Percentiles rank a stretch among this genome's conserved stretches.
Evolutionary conservation across 2,113 vertebrate species (phyloP).

Genomic region (Gobius niger): DNA sequence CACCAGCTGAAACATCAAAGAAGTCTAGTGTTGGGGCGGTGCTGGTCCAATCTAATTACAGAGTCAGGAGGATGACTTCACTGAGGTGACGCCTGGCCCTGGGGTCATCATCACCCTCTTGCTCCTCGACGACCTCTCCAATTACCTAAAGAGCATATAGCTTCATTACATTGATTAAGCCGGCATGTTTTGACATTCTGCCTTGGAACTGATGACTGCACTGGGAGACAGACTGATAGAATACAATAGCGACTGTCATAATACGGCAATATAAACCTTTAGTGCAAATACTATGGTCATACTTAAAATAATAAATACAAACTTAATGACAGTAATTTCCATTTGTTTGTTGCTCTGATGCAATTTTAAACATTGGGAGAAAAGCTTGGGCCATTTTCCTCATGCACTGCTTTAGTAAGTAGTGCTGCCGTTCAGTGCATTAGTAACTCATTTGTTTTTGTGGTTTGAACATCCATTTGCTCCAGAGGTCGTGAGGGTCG

Average conservation of each 20-base stretch:
- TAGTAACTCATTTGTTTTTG: constrained; percentile 41
- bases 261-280: not conserved
- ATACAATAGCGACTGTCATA: too few species aligned
- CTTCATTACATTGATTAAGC: constrained; percentile 20
- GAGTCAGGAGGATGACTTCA: constrained; percentile 66
- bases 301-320: not conserved
- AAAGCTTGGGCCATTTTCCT: constrained; percentile 7
- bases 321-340: too few species aligned
- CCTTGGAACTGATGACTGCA: too few species aligned
- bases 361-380: too few species aligned
- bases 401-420: constrained; percentile 13
- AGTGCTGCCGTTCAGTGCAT: constrained; percentile 46
- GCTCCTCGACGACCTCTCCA: constrained; percentile 20
- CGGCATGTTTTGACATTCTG: not conserved
- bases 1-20: constrained; percentile 57
- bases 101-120: constrained; percentile 21
- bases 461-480: constrained; percentile 49
- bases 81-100: constrained; percentile 46
- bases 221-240: too few species aligned
- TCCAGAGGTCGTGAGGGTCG: constrained; percentile 30
- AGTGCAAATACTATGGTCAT: not conserved
- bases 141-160: constrained; percentile 22
- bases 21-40: constrained; percentile 25
- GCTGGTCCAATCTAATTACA: constrained; percentile 67
- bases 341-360: too few species aligned